Evolutionary conservation across 2,888 invertebrate species (phyloP).

Genomic region (Vesta saturnalis): DNA sequence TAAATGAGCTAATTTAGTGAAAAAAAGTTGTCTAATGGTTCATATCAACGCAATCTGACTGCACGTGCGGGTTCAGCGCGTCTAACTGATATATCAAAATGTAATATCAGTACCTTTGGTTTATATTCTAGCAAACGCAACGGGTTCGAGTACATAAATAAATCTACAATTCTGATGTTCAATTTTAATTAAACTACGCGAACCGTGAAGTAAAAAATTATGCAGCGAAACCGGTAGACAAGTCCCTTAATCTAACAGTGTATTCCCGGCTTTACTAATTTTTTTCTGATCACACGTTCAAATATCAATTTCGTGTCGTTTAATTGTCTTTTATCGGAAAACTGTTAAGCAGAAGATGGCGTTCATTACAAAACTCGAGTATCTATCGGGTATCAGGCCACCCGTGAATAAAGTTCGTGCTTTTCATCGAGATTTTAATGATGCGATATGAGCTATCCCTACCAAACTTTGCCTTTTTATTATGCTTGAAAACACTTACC

Average conservation of each 20-base stretch:
- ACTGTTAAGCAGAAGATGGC: background rate
- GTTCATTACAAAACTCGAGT: no score
- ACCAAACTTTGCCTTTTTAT: background rate
- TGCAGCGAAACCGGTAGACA: slow-evolving; percentile 31
- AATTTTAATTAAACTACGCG: slow-evolving; percentile 43
- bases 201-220: slow-evolving; percentile 40
- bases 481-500: background rate
- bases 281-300: no score
- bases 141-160: slow-evolving; percentile 34
- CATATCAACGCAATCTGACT: slow-evolving; percentile 16
- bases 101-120: slow-evolving; percentile 16
- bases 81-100: slow-evolving; percentile 21
- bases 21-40: slow-evolving; percentile 19
- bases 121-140: slow-evolving; percentile 18
- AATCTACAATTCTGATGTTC: slow-evolving; percentile 46
- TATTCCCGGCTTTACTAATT: no score
- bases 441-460: background rate
- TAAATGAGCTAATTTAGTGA: slow-evolving; percentile 13
- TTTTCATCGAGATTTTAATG: background rate
- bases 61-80: slow-evolving; percentile 28
- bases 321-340: background rate
- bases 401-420: background rate
- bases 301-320: background rate
- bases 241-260: no score
- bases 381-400: background rate